Conservation (phyloP, 37 sponge, comb jelly and placozoan species). For the Trichoplax adhaerens region DNA sequence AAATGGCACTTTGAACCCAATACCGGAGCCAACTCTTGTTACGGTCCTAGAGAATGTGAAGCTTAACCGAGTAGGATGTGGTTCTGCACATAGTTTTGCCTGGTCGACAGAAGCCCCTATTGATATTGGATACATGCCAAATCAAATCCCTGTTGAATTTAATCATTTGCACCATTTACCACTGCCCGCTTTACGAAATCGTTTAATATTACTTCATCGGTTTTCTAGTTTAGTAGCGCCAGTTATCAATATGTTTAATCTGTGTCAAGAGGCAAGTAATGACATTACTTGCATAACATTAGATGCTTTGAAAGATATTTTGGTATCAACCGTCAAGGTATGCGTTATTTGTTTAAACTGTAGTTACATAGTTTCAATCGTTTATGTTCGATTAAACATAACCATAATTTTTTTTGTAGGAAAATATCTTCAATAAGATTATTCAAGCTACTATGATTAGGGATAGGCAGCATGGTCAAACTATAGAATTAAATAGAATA, state of each 20-base stretch:
- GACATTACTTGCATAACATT: slow-evolving; percentile 9
- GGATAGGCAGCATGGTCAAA: slow-evolving; percentile 71
- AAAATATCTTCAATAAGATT: slow-evolving; percentile 63
- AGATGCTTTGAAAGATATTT: slow-evolving; percentile 34
- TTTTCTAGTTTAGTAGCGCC: slow-evolving; percentile 29
- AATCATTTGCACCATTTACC: slow-evolving; percentile 44
- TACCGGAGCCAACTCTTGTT: slow-evolving; percentile 29
- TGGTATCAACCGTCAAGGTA: slow-evolving; percentile 59
- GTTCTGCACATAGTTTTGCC: slow-evolving; percentile 79
- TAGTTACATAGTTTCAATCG: too few relatives aligned
- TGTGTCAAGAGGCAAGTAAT: background rate
- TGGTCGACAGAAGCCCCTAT: slow-evolving; percentile 39
- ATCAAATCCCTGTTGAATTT: slow-evolving; percentile 62
- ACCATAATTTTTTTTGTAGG: slow-evolving; percentile 25
- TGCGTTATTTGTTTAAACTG: too few relatives aligned
- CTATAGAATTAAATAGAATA: slow-evolving; percentile 79
- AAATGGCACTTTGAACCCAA: slow-evolving; percentile 51
- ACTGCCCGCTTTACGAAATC: slow-evolving; percentile 41
- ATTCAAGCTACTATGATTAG: slow-evolving; percentile 85
- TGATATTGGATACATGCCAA: background rate
- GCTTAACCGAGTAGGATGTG: slow-evolving; percentile 80
- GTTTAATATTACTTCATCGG: slow-evolving; percentile 67
- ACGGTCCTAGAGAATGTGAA: slow-evolving; percentile 30
- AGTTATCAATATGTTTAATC: slow-evolving; percentile 25
- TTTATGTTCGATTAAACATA: too few relatives aligned